A percentile compares a stretch with the other conserved stretches of the same genome.
phyloP scores from a whole-genome alignment of 2,888 invertebrate species.

The Plebejus argus region DNA sequence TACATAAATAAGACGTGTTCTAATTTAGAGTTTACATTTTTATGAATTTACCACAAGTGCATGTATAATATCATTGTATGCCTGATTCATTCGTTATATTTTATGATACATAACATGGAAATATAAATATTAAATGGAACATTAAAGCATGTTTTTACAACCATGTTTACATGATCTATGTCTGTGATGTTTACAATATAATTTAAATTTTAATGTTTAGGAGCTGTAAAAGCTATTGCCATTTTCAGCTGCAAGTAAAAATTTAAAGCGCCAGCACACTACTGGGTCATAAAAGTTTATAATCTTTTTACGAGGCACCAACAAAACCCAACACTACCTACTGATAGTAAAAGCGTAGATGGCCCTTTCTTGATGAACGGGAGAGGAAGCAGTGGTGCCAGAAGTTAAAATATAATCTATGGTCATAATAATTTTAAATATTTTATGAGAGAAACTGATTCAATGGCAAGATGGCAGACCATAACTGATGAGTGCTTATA shows the following conservation, averaged over 20 bases:
- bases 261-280: background rate
- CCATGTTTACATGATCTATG: background rate
- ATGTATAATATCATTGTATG: too few species aligned
- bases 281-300: background rate
- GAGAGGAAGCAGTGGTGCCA: background rate
- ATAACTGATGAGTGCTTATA: too few species aligned
- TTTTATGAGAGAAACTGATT: too few species aligned
- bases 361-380: background rate
- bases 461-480: too few species aligned
- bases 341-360: background rate
- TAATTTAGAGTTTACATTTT: too few species aligned
- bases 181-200: too few species aligned
- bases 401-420: too few species aligned
- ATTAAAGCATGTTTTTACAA: too few species aligned
- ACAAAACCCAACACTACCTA: background rate
- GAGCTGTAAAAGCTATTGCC: background rate
- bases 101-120: background rate
- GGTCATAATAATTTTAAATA: too few species aligned
- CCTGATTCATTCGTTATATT: too few species aligned
- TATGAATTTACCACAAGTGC: too few species aligned
- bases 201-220: background rate
- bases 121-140: background rate
- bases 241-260: background rate
- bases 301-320: slow-evolving; percentile 6
- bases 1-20: too few species aligned